Base-by-base conservation (phyloP, 2,888 invertebrate species). In the Cloeon dipterum region DNA sequence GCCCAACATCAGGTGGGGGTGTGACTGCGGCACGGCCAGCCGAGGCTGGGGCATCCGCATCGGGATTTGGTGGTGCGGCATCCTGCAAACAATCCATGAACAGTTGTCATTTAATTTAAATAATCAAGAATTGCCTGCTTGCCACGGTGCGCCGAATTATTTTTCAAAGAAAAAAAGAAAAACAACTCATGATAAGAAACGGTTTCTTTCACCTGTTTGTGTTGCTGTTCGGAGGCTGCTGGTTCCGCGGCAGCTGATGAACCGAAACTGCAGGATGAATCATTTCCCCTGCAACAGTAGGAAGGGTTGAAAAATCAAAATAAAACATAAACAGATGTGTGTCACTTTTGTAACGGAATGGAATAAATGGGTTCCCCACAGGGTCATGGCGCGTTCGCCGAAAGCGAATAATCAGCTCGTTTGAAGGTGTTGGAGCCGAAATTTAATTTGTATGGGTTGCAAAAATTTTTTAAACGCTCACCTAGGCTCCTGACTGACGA, bases 1-100 rank as follows among this genome's bases (percentile, higher is more conserved):
- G 46, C 62, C 61, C 60, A 66, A 62, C 49, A 66, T 50, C 55
- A 66, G 61, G 26, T 60, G 59, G 44, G 58, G 59, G 38, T 58
- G 33, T 14, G 34, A 25, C 33, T 40, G 40, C 21, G 32, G 40
- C 34, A 33, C 34, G 33, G 20, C 40, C 23, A 40, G 20, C 14
- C 40, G 38, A 8, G 40, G 54, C 10, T 53, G 49, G 36, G 52
- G 37, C 38, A 43, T 32, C 35, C 43, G 35, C 40, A 43, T 40
- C 20, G 43, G 37, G 33, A 42, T 38, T 34, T 41, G 43, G 32
- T 33, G 29, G 16, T 29, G 29, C n/a, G 29, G 13, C 29, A 29
- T 29, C 29, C 29, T 29, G 16, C 5, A 23, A 23, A 23, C n/a
- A 8, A 23, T n/a, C n/a, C 21, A 5, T 8, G 5, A 21, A 10